Evolutionary conservation across 2,888 invertebrate genomes (phyloP), one percentile per base, ranked within the genome.

Genomic region (Dryococelus australis): DNA sequence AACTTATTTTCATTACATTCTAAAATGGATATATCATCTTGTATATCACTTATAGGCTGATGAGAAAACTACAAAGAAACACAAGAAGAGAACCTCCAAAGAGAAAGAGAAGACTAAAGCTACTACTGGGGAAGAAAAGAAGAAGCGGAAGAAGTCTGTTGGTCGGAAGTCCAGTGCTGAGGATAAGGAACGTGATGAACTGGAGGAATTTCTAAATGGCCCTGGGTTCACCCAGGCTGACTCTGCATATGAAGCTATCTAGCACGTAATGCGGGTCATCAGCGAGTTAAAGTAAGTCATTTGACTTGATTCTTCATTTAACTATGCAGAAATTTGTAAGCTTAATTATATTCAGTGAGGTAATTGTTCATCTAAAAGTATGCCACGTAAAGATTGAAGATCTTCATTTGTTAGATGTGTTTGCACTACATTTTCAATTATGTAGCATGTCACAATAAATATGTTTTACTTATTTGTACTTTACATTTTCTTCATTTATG

Each of bases 181-280:
- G 89, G 92, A 92, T 87, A 93, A 93, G 43, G 92, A 93, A 81
- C 92, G 92, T 26, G 94, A 94, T 89, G 95, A 95, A 90, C 91
- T 95, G 65, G 95, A 95, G 90, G 94, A 95, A 90, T 95, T 95
- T 91, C 91, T 95, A 12, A 95, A 95, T 91, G 94, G 94, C 88
- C 91, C 93, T 89, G 89, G 93, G 90, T 91, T 94, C 92, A 92
- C 94, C 90, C 90, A 93, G 92, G 91, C 93, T 91, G 93, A 95
- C 89, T 92, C 93, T 84, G 94, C 94, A 83, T 95, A 95, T 90
- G 95, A 95, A 91, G 94, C 94, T 89, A 94, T 95, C 91, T 95
- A 94, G 91, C 91, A 88, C 27, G 80, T 88, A 86, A 26, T 88
- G 2, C 79, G 51, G 43, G 86, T 85, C 53, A 43, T 86, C 86